Percentiles rank a stretch among this genome's conserved stretches.
phyloP scores from a whole-genome alignment of 1,140 invertebrate genomes.

The Ips typographus region DNA sequence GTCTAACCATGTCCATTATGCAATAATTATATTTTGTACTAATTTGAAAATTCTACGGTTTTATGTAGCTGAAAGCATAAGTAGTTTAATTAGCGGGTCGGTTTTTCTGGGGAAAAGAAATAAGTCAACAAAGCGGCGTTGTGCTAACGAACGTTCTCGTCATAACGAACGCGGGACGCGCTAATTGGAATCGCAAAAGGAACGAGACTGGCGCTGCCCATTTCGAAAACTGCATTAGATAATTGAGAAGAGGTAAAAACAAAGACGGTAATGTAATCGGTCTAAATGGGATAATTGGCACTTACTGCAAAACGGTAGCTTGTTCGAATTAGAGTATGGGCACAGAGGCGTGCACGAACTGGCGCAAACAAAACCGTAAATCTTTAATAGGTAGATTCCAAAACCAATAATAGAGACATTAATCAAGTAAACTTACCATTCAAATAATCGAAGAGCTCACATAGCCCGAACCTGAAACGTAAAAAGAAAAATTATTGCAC shows the following conservation, averaged over 20 bases:
- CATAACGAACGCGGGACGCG: constrained; percentile 14
- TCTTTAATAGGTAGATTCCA: no score
- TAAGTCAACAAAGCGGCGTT: constrained; percentile 5
- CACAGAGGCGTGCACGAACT: neutral
- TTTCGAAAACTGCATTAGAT: constrained; percentile 29
- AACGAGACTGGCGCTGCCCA: constrained; percentile 17
- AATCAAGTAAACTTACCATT: no score
- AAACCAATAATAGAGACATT: no score
- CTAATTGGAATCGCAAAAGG: constrained; percentile 25
- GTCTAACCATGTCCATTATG: no score
- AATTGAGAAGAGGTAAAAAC: constrained; percentile 28
- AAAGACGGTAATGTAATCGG: constrained; percentile 26
- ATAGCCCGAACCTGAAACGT: no score
- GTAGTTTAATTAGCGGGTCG: neutral
- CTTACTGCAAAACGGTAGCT: constrained; percentile 9
- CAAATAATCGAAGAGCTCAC: no score
- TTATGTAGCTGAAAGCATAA: neutral
- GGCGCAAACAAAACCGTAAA: no score
- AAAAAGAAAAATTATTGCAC: no score
- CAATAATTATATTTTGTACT: no score
- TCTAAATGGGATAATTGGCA: constrained; percentile 21
- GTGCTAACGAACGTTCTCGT: constrained; percentile 18
- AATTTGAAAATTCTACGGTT: no score
- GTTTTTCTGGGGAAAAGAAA: neutral
- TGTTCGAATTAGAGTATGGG: constrained; percentile 13